Base-by-base conservation (phyloP, 1,140 invertebrate species). In the Coptotermes formosanus region DNA sequence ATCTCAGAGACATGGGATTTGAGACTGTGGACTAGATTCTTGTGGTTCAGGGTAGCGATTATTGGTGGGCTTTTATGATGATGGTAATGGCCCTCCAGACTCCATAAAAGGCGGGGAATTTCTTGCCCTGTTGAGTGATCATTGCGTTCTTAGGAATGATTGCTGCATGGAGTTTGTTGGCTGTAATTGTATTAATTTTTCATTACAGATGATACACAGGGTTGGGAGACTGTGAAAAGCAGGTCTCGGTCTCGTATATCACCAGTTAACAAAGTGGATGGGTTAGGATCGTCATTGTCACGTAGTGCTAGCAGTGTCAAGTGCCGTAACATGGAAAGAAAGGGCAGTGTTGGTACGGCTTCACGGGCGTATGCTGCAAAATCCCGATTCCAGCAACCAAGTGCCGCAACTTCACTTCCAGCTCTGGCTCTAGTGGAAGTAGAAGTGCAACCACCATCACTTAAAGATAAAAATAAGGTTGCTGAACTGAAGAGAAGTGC, bases 161-260 rank as follows among this genome's bases (percentile, higher is more conserved):
- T 38, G 16, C 48, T 3, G 2, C 48, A 48, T 48, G 48, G 16
- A 48, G 48, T 48, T 48, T 12, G 4, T 55, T 21, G 19, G 52
- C 21, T 55, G 19, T 55, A 4, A 16, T 55, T 55, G 19, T 16
- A 48, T 19, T 44, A 30, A 44, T 82, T 25, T 83, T 83, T 32
- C 32, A 91, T 85, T 88, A 86, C 82, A 91, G 92, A 94, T 86
- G 91, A 92, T 87, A 88, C 88, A 59, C 91, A 91, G 86, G 94
- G 94, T 6, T 95, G 94, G 94, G 94, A 95, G 90, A 94, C 93
- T 16, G 94, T 95, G 0, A 92, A 93, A 16, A 91, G 93, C 85
- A 91, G 93, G 52, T 88, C 87, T 6, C 82, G 38, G 8, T 89
- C 84, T 0, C 87, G 85, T n/a, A 45, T 84, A 30, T 83, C 84